Evolutionary conservation across 2,888 invertebrate species (phyloP).

Genomic region (Cryptosula pallasiana): DNA sequence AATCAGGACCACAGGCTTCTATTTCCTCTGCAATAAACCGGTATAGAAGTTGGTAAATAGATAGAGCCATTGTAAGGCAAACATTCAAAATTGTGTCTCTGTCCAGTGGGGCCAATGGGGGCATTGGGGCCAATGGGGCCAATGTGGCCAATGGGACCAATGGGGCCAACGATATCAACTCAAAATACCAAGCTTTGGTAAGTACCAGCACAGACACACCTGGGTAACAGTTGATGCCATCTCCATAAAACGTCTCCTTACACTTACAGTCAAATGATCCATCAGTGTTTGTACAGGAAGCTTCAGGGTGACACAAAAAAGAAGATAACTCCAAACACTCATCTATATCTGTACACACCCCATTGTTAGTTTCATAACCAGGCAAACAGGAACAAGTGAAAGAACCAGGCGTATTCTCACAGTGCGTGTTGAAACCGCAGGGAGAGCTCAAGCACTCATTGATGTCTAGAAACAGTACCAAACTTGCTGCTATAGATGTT

Average conservation of each 20-base stretch:
- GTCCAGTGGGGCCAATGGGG: too few relatives aligned
- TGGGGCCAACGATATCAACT: too few relatives aligned
- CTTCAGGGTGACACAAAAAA: background rate
- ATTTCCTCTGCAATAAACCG: background rate
- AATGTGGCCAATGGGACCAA: too few relatives aligned
- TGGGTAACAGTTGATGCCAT: background rate
- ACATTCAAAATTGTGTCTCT: too few relatives aligned
- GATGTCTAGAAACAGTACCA: slow-evolving; percentile 3
- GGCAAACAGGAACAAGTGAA: background rate
- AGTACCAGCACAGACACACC: too few relatives aligned
- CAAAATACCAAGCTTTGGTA: too few relatives aligned
- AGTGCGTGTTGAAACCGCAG: background rate
- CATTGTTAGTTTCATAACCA: background rate
- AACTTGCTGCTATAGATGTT: too few relatives aligned
- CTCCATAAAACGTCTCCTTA: background rate
- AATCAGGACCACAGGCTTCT: background rate
- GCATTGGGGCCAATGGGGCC: too few relatives aligned
- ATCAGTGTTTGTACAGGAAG: background rate
- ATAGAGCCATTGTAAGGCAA: too few relatives aligned
- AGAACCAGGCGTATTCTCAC: slow-evolving; percentile 9
- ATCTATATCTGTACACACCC: slow-evolving; percentile 10
- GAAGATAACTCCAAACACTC: background rate
- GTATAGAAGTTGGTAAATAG: too few relatives aligned
- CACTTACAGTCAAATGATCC: background rate
- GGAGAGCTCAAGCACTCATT: background rate